Base-by-base conservation (phyloP, 2,113 vertebrate species). In the Myiozetetes cayanensis region DNA sequence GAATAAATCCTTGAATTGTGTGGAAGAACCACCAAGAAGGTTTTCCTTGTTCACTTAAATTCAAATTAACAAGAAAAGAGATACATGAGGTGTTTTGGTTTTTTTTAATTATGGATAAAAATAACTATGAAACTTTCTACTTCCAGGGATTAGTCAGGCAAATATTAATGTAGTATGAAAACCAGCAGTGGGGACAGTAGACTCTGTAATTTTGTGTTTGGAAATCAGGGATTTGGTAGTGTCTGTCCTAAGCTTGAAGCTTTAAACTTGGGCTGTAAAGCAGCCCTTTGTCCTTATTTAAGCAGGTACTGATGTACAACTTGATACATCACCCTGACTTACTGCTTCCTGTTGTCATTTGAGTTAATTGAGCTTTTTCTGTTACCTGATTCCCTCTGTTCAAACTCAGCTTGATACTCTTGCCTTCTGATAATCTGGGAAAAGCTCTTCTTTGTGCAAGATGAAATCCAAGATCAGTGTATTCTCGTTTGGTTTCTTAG, bases 271-370 rank as follows among this genome's bases (percentile, higher is more conserved):
- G 44, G 7, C 24, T 84, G 19, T n/a, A 27, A 55, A 49, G 53
- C 43, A 61, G 24, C 47, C 50, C 30, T 58, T 35, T 77, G 25
- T 71, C 12, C 23, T 43, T 47, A 14, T 50, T 49, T 5, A 4
- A 9, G 59, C 71, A 21, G 0, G 0, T 80, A 4, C 30, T 67
- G 41, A 31, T 43, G 58, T 25, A 33, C 31, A 58, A 13, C 35
- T 61, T 14, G 2, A 2, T 44, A 9, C n/a, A 22, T 55, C 35
- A 13, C 59, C 8, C 52, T 68, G 55, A 12, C 30, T 44, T 56
- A 12, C 31, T 47, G 55, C 33, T 70, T 67, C 27, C 35, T 68
- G 14, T 17, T 65, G 21, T 12, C 33, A 35, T 68, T 70, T 19
- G 53, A 65, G 23, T 46, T 72, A 15, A 35, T 7, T 66, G 23